Percentiles rank a stretch among this genome's conserved stretches.
phyloP scores from a whole-genome alignment of 2,797 vertebrate genomes.

The Sternarchorhynchus goeldii region DNA sequence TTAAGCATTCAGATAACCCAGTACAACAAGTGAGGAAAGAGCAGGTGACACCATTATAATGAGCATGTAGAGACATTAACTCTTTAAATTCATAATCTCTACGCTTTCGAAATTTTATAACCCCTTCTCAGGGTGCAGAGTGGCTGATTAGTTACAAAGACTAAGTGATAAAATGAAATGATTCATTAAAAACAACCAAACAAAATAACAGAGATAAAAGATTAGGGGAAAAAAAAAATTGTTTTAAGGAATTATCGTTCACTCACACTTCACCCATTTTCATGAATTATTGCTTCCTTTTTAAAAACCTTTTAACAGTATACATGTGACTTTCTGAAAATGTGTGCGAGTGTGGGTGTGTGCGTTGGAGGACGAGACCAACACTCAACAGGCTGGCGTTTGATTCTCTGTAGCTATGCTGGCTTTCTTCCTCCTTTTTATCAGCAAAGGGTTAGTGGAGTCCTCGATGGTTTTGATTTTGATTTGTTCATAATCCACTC shows the following conservation, averaged over 20 bases:
- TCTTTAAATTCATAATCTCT: conserved; percentile 65
- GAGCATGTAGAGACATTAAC: conserved; percentile 24
- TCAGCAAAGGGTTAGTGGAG: conserved; percentile 92
- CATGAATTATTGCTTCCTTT: conserved; percentile 89
- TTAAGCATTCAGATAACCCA: conserved; percentile 16
- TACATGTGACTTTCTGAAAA: neutral
- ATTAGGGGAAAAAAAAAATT: conserved; percentile 68
- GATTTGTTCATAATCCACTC: conserved; percentile 97
- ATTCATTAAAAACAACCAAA: conserved; percentile 62
- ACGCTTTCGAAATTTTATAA: conserved; percentile 63
- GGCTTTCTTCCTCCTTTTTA: conserved; percentile 92
- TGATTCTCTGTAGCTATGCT: conserved; percentile 61
- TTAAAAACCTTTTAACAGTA: conserved; percentile 54
- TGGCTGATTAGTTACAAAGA: conserved; percentile 65
- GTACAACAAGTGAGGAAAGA: conserved; percentile 48
- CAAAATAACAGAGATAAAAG: conserved; percentile 68
- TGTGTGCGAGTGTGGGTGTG: conserved; percentile 13
- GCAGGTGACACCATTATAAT: conserved; percentile 16
- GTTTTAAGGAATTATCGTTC: conserved; percentile 68
- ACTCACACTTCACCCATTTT: conserved; percentile 51
- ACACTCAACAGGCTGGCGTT: conserved; percentile 61
- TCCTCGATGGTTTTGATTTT: conserved; percentile 98
- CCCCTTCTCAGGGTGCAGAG: conserved; percentile 56
- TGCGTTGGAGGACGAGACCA: conserved; percentile 30
- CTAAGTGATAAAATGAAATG: conserved; percentile 71